A percentile compares a stretch with the other conserved stretches of the same genome.
Evolutionary conservation across 2,113 vertebrate species (phyloP).

Genomic region (Hippoglossus stenolepis): DNA sequence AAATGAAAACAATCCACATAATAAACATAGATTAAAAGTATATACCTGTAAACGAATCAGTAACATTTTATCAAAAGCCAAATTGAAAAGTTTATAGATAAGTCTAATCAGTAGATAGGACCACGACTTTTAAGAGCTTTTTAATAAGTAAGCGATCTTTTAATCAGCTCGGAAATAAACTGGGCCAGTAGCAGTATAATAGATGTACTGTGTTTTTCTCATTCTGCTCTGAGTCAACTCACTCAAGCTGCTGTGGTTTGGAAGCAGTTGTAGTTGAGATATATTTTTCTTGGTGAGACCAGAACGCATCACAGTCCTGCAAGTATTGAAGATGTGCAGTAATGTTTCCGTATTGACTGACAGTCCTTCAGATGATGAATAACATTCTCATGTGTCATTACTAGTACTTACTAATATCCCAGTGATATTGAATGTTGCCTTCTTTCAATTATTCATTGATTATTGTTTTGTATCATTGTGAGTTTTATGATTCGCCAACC

Average conservation of each 20-base stretch:
- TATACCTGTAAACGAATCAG: too few species aligned
- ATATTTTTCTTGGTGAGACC: neutral
- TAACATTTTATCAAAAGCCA: too few species aligned
- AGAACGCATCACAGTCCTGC: neutral
- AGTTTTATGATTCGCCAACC: neutral
- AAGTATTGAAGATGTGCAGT: neutral
- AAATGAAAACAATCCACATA: neutral
- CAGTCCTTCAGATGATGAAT: neutral
- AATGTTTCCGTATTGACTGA: too few species aligned
- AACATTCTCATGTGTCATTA: neutral
- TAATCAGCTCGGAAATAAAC: too few species aligned
- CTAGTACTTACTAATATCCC: slow-evolving; percentile 2
- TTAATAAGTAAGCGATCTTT: too few species aligned
- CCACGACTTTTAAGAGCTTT: too few species aligned
- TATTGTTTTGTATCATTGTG: neutral
- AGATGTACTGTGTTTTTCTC: neutral
- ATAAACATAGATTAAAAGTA: neutral
- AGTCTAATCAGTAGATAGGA: too few species aligned
- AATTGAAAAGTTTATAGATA: too few species aligned
- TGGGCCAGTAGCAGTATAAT: too few species aligned
- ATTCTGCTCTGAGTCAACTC: neutral
- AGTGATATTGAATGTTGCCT: slow-evolving; percentile 11
- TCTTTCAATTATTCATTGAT: neutral
- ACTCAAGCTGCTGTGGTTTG: neutral
- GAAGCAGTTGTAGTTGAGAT: neutral